Percentiles rank a stretch among this genome's conserved stretches.
Conservation (phyloP, 1,140 invertebrate species). For the Vollenhovia emeryi region DNA sequence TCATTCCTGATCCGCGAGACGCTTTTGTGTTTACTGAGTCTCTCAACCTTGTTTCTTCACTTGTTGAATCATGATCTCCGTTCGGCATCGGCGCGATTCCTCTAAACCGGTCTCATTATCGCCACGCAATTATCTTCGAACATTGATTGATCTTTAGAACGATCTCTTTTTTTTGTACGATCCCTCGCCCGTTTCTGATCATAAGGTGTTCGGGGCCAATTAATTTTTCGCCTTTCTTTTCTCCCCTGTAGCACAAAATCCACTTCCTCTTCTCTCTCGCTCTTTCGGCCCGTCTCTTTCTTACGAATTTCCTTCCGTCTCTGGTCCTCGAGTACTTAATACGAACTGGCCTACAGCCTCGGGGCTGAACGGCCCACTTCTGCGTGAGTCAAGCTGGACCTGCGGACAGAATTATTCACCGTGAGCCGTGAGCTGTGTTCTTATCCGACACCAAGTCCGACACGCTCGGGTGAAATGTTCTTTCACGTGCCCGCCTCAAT, state of each 20-base stretch:
- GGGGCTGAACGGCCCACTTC: slow-evolving; percentile 66
- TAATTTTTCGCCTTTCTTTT: slow-evolving; percentile 45
- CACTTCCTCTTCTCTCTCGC: background rate
- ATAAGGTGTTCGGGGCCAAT: background rate
- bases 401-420: slow-evolving; percentile 55
- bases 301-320: slow-evolving; percentile 28
- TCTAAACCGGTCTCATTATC: slow-evolving; percentile 17
- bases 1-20: slow-evolving; percentile 22
- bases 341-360: slow-evolving; percentile 69
- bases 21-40: background rate
- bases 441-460: background rate
- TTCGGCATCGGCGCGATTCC: background rate
- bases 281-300: background rate
- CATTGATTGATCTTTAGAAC: background rate
- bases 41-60: slow-evolving; percentile 11
- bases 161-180: background rate
- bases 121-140: slow-evolving; percentile 2
- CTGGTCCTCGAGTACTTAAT: slow-evolving; percentile 45
- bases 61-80: slow-evolving; percentile 26
- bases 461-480: background rate
- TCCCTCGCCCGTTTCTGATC: background rate
- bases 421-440: background rate
- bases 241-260: slow-evolving; percentile 33
- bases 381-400: slow-evolving; percentile 30
- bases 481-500: background rate